phyloP scores from a whole-genome alignment of 2,888 invertebrate genomes.

The Cecidostiba fungosa region DNA sequence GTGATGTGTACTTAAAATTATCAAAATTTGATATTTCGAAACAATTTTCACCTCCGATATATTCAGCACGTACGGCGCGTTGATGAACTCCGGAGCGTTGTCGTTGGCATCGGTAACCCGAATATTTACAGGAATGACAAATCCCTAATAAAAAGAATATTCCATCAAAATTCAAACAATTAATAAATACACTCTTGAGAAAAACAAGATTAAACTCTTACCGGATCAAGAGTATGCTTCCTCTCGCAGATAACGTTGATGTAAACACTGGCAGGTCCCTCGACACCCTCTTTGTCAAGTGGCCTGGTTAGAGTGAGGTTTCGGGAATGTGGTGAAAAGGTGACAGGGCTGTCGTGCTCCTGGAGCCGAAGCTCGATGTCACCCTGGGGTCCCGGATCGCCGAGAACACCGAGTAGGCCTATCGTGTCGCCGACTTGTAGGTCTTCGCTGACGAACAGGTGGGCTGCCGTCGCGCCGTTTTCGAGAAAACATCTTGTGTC shows the following conservation, averaged over 20 bases:
- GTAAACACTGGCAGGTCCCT: conserved; percentile 92
- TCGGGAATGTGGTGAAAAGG: conserved; percentile 88
- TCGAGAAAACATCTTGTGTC: conserved; percentile 95
- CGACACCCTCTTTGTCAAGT: conserved; percentile 92
- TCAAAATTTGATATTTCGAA: neutral
- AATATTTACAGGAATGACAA: conserved; percentile 90
- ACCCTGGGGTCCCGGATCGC: conserved; percentile 88
- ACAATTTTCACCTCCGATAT: conserved; percentile 87
- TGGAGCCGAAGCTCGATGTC: conserved; percentile 90
- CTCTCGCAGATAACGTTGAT: conserved; percentile 93
- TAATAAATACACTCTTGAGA: neutral
- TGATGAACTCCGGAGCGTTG: conserved; percentile 91
- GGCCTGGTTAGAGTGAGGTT: conserved; percentile 89
- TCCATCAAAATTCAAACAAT: neutral
- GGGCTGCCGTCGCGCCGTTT: conserved; percentile 94
- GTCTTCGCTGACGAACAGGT: conserved; percentile 94
- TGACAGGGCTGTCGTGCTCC: conserved; percentile 90
- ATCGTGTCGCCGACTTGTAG: conserved; percentile 89
- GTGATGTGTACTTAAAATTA: neutral
- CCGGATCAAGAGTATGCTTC: conserved; percentile 89
- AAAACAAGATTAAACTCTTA: conserved; percentile 77
- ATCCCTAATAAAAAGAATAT: conserved; percentile 81
- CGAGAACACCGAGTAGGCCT: conserved; percentile 90
- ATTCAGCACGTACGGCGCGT: conserved; percentile 90
- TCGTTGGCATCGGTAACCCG: conserved; percentile 96